phyloP scores from a whole-genome alignment of 2,797 vertebrate genomes.

The Melanotaenia boesemani region DNA sequence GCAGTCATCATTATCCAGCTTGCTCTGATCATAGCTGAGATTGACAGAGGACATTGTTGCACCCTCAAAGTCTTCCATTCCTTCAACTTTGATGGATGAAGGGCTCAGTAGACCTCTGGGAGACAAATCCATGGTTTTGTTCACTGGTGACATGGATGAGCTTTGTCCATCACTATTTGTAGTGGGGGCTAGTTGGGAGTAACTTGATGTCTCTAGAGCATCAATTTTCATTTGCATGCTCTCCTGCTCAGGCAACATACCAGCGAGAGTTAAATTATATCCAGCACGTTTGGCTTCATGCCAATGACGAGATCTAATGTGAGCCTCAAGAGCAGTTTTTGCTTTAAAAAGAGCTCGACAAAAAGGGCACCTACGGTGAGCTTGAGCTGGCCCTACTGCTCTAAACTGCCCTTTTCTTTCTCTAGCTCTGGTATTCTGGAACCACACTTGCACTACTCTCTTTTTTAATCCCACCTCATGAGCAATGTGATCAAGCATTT shows the following conservation, averaged over 20 bases:
- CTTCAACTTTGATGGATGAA: slow-evolving; percentile 98
- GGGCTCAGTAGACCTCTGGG: slow-evolving; percentile 95
- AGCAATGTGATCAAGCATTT: slow-evolving; percentile 99
- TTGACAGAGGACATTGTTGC: slow-evolving; percentile 96
- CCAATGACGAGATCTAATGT: slow-evolving; percentile 99
- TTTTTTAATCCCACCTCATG: slow-evolving; percentile 99
- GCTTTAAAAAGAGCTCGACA: slow-evolving; percentile 99
- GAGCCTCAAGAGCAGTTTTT: slow-evolving; percentile 98
- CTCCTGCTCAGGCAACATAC: slow-evolving; percentile 94
- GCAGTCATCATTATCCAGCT: slow-evolving; percentile 98
- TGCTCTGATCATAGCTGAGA: slow-evolving; percentile 94
- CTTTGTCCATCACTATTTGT: slow-evolving; percentile 91
- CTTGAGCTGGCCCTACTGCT: slow-evolving; percentile 97
- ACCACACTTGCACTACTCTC: slow-evolving; percentile 99
- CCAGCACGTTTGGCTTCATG: slow-evolving; percentile 98
- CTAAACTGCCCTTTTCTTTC: slow-evolving; percentile 98
- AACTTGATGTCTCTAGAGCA: slow-evolving; percentile 89
- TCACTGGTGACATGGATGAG: slow-evolving; percentile 94
- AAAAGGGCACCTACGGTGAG: slow-evolving; percentile 97
- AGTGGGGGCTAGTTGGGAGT: slow-evolving; percentile 87
- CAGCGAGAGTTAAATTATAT: slow-evolving; percentile 93
- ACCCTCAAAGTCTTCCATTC: slow-evolving; percentile 96
- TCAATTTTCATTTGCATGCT: slow-evolving; percentile 94
- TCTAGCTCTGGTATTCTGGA: slow-evolving; percentile 97
- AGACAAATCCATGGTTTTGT: slow-evolving; percentile 95